These are phyloP conservation scores for Drosophila pseudoobscura DNA, from an alignment of 1,140 invertebrate genomes.

Conservation along the genomic window DNA sequence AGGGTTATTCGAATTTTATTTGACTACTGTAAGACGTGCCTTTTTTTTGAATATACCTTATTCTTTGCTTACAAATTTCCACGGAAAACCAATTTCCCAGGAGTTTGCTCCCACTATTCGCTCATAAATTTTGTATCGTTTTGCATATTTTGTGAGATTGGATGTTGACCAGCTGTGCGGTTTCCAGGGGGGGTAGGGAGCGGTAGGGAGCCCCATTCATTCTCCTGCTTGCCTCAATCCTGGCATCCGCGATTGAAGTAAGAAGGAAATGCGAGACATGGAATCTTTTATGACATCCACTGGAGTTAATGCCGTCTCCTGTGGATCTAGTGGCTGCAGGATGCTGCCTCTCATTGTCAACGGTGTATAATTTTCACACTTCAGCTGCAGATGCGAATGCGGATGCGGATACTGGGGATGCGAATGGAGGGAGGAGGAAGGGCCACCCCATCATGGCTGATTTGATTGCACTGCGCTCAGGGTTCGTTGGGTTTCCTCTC, in stretches of 20 bases:
- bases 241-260: slow-evolving; percentile 13
- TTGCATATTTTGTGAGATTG: too few relatives aligned
- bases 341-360: slow-evolving; percentile 43
- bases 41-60: too few relatives aligned
- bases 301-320: slow-evolving; percentile 19
- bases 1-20: too few relatives aligned
- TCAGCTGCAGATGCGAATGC: slow-evolving; percentile 8
- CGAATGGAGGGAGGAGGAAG: too few relatives aligned
- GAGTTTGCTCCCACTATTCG: too few relatives aligned
- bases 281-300: slow-evolving; percentile 37
- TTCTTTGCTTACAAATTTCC: too few relatives aligned
- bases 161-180: too few relatives aligned
- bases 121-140: too few relatives aligned
- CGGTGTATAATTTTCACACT: slow-evolving; percentile 67
- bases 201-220: too few relatives aligned
- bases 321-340: slow-evolving; percentile 24
- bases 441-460: slow-evolving; percentile 39
- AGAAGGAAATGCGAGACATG: slow-evolving; percentile 46
- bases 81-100: too few relatives aligned
- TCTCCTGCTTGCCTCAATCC: slow-evolving; percentile 2
- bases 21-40: too few relatives aligned
- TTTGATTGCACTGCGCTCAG: slow-evolving; percentile 64
- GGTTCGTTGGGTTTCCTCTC: not conserved
- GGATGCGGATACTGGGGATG: slow-evolving; percentile 1
- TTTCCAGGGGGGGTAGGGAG: too few relatives aligned